phyloP scores from a whole-genome alignment of 2,888 invertebrate species.

The Eumerus sabulonum region DNA sequence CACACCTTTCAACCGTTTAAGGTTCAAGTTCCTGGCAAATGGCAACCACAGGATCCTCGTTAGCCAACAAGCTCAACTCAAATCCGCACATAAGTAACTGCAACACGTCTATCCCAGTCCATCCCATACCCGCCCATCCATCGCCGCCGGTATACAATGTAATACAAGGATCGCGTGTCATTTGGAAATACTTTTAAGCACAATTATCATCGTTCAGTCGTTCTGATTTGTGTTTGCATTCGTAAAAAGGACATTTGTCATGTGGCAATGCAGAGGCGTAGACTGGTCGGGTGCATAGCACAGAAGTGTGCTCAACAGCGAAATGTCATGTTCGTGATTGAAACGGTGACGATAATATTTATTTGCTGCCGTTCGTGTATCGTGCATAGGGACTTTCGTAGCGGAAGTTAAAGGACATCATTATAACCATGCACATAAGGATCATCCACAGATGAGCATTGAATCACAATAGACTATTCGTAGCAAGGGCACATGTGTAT shows the following conservation, averaged over 20 bases:
- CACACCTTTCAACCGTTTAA: constrained; percentile 8
- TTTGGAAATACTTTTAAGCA: constrained; percentile 55
- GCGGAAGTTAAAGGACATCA: constrained; percentile 30
- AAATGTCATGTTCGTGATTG: constrained; percentile 64
- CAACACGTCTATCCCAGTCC: constrained; percentile 5
- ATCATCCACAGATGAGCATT: constrained; percentile 45
- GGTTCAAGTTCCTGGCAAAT: constrained; percentile 5
- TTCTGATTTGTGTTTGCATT: constrained; percentile 64
- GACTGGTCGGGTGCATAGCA: too few species aligned
- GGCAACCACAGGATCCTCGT: constrained; percentile 28
- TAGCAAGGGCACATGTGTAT: too few species aligned
- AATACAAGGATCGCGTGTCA: constrained; percentile 61
- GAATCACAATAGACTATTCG: constrained; percentile 2
- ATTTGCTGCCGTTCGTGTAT: constrained; percentile 40
- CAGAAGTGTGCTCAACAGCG: constrained; percentile 42
- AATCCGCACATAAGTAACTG: constrained; percentile 36
- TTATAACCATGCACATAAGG: constrained; percentile 42
- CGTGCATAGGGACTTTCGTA: constrained; percentile 2
- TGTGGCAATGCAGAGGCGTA: constrained; percentile 47
- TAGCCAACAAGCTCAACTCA: constrained; percentile 28
- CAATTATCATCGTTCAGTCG: constrained; percentile 62
- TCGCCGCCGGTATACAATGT: constrained; percentile 9
- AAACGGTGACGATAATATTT: constrained; percentile 57
- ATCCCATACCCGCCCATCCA: not conserved
- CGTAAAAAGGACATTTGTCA: constrained; percentile 62